These are phyloP conservation scores for Urosaurus nigricauda DNA, from an alignment of 2,797 vertebrate species.

Conservation along the genomic window DNA sequence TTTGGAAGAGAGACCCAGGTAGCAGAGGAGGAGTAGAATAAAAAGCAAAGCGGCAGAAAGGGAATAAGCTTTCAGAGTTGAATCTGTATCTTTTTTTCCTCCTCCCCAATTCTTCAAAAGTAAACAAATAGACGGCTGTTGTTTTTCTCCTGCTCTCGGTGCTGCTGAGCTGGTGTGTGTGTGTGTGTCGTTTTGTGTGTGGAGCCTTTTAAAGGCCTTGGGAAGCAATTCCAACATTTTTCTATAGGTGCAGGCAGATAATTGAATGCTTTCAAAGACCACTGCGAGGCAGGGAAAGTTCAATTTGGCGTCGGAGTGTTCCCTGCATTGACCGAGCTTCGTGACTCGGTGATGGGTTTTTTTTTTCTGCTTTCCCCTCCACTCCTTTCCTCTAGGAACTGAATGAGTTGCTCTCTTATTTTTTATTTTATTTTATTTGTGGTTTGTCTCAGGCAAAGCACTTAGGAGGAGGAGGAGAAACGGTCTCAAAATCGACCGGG, in stretches of 20 bases:
- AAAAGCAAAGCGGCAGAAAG: not conserved
- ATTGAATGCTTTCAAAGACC: conserved; percentile 76
- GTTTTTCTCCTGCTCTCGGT: conserved; percentile 52
- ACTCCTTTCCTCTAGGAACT: conserved; percentile 44
- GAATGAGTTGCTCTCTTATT: conserved; percentile 42
- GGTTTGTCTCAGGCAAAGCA: conserved; percentile 60
- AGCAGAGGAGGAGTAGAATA: not conserved
- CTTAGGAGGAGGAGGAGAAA: conserved; percentile 64
- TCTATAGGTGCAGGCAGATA: conserved; percentile 75
- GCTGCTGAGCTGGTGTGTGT: not conserved
- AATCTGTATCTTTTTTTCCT: conserved; percentile 27
- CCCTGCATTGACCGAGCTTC: conserved; percentile 51
- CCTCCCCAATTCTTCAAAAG: conserved; percentile 49
- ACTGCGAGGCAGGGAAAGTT: conserved; percentile 70
- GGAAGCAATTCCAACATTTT: conserved; percentile 76
- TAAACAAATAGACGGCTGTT: conserved; percentile 61
- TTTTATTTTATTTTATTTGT: not conserved
- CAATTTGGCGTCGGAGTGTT: conserved; percentile 56
- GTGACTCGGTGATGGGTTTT: not conserved
- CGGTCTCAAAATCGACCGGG: conserved; percentile 47
- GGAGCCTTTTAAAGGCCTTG: conserved; percentile 74
- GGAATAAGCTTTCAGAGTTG: conserved; percentile 23
- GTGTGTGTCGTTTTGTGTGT: conserved; percentile 55
- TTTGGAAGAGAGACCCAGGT: not conserved
- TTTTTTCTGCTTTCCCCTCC: not conserved